Base-by-base conservation (phyloP, 2,888 invertebrate species). In the Operophtera brumata region DNA sequence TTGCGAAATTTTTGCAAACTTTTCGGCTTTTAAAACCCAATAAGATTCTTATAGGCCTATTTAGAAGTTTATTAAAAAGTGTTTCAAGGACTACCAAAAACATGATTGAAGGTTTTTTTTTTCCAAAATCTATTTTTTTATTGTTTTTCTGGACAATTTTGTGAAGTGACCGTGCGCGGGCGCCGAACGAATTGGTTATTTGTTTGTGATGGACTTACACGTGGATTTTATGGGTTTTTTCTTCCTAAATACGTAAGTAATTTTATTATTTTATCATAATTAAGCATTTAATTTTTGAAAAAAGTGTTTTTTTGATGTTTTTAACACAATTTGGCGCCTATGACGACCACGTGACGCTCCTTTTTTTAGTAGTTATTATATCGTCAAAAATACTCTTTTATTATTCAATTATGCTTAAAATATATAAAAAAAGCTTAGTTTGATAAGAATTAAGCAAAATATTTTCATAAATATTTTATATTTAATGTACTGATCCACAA, bases 1-100 rank as follows among this genome's bases (percentile, higher is more conserved):
- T 61, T 70, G 84, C 87, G 66, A 87, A 86, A 72, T 66, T 74
- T 87, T 85, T 75, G 88, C 88, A 82, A 78, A 76, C 66, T 67
- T 79, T 58, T 52, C 62, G 60, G 45, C 63, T 59, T 57, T 66
- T 69, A 64, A 69, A 69, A 64, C 71, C 86, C 78, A 83, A 86
- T 86, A 88, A 88, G 86, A 89, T 83, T 88, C 86, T 77, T 86
- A 80, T 89, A 89, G 88, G 88, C 88, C 88, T 85, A 87, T 85
- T 86, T 84, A 76, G 71, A 73, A 66, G 63, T 71, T 65, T 62
- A 43, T 51, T 59, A 41, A 57, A 73, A 69, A 64, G 49, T 59
- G 61, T 49, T 59, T 63, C n/a, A 35, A 57, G 71, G 73, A 69
- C 68, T 52, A 26, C 64, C 39, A 42, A 71, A 67, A 75, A 66